Conservation (phyloP, 2,888 invertebrate species). For the Philereme transversata region DNA sequence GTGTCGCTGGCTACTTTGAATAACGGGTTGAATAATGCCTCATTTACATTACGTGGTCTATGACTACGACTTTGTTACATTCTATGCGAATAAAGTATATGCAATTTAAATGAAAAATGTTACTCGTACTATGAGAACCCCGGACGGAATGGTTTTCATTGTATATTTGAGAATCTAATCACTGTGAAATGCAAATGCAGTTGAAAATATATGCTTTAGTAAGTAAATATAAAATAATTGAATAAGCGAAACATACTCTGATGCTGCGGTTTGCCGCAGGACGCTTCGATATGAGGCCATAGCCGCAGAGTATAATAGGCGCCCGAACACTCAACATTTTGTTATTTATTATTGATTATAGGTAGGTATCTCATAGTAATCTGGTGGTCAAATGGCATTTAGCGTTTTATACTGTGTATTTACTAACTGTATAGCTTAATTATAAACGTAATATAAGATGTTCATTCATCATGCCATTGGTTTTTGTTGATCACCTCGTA, state of each 20-base stretch:
- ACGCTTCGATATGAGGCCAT: background rate
- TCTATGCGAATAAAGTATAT: slow-evolving; percentile 17
- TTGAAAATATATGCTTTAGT: background rate
- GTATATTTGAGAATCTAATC: slow-evolving; percentile 4
- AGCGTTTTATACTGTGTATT: background rate
- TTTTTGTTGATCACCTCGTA: too few species aligned
- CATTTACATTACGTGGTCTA: slow-evolving; percentile 26
- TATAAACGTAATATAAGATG: too few species aligned
- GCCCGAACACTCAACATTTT: too few species aligned
- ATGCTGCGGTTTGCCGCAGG: background rate
- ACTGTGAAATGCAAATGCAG: background rate
- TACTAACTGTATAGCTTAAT: too few species aligned
- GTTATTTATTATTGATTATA: background rate
- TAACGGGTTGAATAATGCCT: slow-evolving; percentile 22
- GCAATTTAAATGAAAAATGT: slow-evolving; percentile 20
- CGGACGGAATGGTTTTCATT: slow-evolving; percentile 1
- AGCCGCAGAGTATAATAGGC: too few species aligned
- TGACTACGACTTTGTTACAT: slow-evolving; percentile 18
- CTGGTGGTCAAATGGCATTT: background rate
- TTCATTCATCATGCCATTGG: too few species aligned
- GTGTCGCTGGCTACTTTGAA: slow-evolving; percentile 24
- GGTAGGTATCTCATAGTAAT: background rate
- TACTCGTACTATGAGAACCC: background rate
- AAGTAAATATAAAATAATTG: background rate
- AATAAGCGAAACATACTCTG: background rate